phyloP scores from a whole-genome alignment of 2,888 invertebrate species.

The Camptogramma bilineatum region DNA sequence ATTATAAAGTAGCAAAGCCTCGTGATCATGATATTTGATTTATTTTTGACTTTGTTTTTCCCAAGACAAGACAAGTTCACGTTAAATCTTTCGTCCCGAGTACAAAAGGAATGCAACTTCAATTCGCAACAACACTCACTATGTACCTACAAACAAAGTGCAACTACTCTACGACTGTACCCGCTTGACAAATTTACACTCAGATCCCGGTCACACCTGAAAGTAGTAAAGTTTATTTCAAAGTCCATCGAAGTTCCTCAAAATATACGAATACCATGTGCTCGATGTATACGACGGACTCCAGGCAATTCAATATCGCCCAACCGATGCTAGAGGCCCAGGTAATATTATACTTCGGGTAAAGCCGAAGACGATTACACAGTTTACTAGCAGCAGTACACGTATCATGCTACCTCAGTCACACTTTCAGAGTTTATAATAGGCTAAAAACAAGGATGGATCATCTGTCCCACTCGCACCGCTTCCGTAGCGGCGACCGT shows the following conservation, averaged over 20 bases:
- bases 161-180: background rate
- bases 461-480: no score
- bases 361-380: no score
- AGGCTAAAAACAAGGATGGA: no score
- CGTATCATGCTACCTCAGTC: no score
- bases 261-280: background rate
- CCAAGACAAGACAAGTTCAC: background rate
- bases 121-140: background rate
- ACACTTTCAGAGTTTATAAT: no score
- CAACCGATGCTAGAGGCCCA: conserved; percentile 1
- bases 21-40: no score
- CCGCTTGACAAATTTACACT: background rate
- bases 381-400: no score
- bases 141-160: background rate
- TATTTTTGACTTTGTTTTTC: no score
- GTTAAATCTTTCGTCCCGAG: background rate
- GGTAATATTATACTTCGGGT: conserved; percentile 27
- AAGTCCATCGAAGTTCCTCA: background rate
- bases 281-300: background rate
- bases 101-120: background rate
- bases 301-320: background rate
- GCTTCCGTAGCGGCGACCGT: no score
- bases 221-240: background rate
- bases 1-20: no score
- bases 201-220: background rate